Conservation (phyloP, 2,113 vertebrate genomes). For the Leiothrix lutea region DNA sequence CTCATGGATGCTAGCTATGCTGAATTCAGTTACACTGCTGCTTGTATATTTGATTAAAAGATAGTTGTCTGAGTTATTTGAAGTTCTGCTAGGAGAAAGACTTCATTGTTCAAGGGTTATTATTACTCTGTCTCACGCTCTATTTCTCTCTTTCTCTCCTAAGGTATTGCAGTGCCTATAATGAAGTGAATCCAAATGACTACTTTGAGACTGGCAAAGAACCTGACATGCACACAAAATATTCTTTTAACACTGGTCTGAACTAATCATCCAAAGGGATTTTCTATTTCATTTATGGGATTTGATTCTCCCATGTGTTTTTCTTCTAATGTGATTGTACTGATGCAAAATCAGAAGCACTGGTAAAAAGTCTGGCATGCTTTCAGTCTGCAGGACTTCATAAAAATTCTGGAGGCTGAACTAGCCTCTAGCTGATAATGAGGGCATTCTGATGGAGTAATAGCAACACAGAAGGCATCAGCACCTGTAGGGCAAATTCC, state of each 20-base stretch:
- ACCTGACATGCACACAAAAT: constrained; percentile 71
- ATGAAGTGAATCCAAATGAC: constrained; percentile 75
- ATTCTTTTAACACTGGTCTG: constrained; percentile 61
- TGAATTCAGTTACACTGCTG: neutral
- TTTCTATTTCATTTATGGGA: constrained; percentile 44
- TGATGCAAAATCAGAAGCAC: constrained; percentile 37
- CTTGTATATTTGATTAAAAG: constrained; percentile 61
- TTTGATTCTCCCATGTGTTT: constrained; percentile 47
- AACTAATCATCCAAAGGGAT: constrained; percentile 56
- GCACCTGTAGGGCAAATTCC: neutral
- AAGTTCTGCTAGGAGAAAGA: constrained; percentile 59
- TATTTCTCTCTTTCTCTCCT: constrained; percentile 48
- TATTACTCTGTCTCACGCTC: constrained; percentile 63
- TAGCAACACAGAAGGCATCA: neutral
- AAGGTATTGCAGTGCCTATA: constrained; percentile 59
- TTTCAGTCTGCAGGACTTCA: neutral
- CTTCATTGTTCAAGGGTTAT: constrained; percentile 60
- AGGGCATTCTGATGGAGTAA: neutral
- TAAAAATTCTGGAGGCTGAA: neutral
- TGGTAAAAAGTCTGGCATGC: neutral
- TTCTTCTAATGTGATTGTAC: constrained; percentile 3
- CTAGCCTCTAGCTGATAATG: neutral
- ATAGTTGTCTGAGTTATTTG: constrained; percentile 51
- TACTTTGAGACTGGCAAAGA: constrained; percentile 58
- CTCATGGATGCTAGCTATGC: neutral